Percentiles rank a stretch among this genome's conserved stretches.
phyloP scores from a whole-genome alignment of 2,113 vertebrate genomes.

The Agelaius phoeniceus region DNA sequence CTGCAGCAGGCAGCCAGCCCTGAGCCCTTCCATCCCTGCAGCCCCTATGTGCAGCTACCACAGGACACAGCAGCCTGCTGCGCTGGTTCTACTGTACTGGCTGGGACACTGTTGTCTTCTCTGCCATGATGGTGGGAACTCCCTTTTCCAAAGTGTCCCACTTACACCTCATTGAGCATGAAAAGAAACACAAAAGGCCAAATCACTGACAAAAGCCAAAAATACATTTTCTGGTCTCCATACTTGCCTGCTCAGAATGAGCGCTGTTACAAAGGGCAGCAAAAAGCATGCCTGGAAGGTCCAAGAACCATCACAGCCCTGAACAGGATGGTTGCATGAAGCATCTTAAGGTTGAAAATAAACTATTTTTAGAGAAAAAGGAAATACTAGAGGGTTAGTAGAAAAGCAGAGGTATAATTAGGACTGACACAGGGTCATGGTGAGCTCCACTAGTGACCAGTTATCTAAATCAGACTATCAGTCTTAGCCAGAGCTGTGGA shows the following conservation, averaged over 20 bases:
- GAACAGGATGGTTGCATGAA: background rate
- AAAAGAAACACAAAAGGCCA: background rate
- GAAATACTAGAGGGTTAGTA: background rate
- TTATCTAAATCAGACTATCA: background rate
- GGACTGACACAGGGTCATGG: background rate
- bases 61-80: background rate
- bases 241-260: background rate
- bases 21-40: accelerated
- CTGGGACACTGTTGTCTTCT: background rate
- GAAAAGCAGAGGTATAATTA: background rate
- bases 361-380: background rate
- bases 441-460: background rate
- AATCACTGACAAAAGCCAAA: background rate
- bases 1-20: accelerated
- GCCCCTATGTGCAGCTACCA: accelerated
- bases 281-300: background rate
- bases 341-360: background rate
- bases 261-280: background rate
- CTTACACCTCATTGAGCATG: background rate
- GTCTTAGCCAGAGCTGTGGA: background rate
- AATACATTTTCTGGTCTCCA: accelerated
- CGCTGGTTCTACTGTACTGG: background rate
- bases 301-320: background rate
- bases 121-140: background rate
- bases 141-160: background rate